phyloP scores from a whole-genome alignment of 2,888 invertebrate species.

The Ethmia dodecea region DNA sequence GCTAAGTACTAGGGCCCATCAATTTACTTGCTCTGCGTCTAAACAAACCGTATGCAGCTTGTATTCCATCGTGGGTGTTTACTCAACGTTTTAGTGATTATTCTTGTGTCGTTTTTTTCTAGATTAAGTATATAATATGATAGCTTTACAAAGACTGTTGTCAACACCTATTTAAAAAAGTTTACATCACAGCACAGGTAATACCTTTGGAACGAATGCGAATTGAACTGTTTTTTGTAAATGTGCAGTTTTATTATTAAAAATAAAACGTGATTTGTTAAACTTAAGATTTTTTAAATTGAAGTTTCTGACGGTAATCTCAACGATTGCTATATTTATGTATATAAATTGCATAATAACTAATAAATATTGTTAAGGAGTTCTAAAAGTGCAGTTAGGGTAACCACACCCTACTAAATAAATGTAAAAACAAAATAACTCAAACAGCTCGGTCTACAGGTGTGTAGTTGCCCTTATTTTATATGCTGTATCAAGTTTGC shows the following conservation, averaged over 20 bases:
- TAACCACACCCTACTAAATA: too few species aligned
- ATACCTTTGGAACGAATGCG: not conserved
- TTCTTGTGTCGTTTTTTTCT: constrained; percentile 8
- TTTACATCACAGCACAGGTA: constrained; percentile 34
- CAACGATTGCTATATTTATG: constrained; percentile 4
- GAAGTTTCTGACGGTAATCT: constrained; percentile 10
- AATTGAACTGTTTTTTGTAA: not conserved
- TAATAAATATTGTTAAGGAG: too few species aligned
- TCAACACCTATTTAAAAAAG: constrained; percentile 36
- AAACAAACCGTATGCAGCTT: constrained; percentile 10
- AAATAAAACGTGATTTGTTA: not conserved
- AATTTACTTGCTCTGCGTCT: constrained; percentile 9
- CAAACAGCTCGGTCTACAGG: too few species aligned
- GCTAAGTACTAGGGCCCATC: constrained; percentile 30
- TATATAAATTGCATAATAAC: constrained; percentile 10
- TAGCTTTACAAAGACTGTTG: constrained; percentile 56
- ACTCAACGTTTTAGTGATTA: constrained; percentile 6
- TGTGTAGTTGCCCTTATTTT: too few species aligned
- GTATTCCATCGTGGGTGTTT: constrained; percentile 27
- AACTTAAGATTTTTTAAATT: constrained; percentile 1
- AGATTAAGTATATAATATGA: constrained; percentile 10
- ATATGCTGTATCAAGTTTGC: too few species aligned
- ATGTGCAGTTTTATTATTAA: not conserved
- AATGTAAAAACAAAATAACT: too few species aligned
- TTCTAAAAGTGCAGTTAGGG: too few species aligned